Conservation (phyloP, 1,140 invertebrate species). For the Probaryconus sp. region DNA sequence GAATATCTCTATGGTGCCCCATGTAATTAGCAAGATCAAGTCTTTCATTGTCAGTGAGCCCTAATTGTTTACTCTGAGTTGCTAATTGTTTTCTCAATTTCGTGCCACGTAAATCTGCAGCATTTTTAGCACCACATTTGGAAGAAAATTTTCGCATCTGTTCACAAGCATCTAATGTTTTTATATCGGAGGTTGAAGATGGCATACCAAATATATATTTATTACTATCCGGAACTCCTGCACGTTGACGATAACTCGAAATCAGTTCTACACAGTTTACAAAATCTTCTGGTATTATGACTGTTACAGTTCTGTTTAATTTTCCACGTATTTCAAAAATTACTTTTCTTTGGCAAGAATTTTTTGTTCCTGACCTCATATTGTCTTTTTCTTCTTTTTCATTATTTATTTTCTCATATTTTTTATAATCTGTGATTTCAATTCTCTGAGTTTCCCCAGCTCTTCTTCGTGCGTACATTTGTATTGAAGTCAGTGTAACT, state of each 20-base stretch:
- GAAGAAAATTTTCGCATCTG: conserved; percentile 8
- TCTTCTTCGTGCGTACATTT: too few relatives aligned
- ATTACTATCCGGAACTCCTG: neutral
- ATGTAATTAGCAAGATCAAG: conserved; percentile 26
- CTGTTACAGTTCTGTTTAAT: neutral
- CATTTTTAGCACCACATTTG: conserved; percentile 15
- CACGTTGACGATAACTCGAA: neutral
- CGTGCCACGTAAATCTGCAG: conserved; percentile 18
- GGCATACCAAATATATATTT: conserved; percentile 12
- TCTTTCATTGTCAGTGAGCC: conserved; percentile 9
- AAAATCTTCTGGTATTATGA: neutral
- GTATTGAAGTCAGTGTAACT: too few relatives aligned
- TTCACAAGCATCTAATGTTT: too few relatives aligned
- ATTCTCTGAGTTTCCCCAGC: too few relatives aligned
- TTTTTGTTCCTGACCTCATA: too few relatives aligned
- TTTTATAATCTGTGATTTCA: too few relatives aligned
- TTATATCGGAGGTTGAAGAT: too few relatives aligned
- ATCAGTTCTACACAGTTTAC: neutral
- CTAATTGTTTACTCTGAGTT: conserved; percentile 8
- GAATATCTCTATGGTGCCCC: conserved; percentile 17
- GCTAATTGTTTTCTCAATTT: conserved; percentile 54
- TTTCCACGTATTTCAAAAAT: conserved; percentile 3
- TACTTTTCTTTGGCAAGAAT: too few relatives aligned
- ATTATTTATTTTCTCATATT: too few relatives aligned
- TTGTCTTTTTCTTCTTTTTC: too few relatives aligned